Evolutionary conservation across 2,113 vertebrate genomes (phyloP).

Genomic region (Toxotes chatareus): DNA sequence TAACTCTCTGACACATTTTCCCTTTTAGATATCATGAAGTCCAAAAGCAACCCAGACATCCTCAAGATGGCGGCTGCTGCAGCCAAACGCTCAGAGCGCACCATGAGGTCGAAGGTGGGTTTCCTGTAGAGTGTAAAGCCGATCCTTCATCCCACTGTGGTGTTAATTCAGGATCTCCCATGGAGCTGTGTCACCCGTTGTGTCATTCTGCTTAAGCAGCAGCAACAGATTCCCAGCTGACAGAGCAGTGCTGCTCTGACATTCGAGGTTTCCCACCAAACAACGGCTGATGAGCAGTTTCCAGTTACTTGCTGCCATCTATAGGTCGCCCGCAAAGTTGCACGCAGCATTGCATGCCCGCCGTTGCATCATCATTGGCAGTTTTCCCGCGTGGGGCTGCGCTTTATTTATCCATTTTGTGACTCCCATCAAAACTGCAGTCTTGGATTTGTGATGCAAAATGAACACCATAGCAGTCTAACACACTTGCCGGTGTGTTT

Average conservation of each 20-base stretch:
- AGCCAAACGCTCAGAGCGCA: conserved; percentile 86
- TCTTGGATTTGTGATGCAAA: conserved; percentile 53
- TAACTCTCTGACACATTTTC: background rate
- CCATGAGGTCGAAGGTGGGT: conserved; percentile 87
- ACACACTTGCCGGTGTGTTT: conserved; percentile 75
- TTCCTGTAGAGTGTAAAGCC: background rate
- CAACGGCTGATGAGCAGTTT: background rate
- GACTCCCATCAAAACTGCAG: conserved; percentile 37
- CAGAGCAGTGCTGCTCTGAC: background rate
- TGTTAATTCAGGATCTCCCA: background rate
- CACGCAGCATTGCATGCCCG: conserved; percentile 36
- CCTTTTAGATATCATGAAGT: conserved; percentile 87
- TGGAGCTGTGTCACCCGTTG: background rate
- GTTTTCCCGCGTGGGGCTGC: conserved; percentile 4
- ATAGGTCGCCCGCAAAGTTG: conserved; percentile 47
- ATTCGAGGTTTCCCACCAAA: background rate
- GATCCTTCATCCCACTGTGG: background rate
- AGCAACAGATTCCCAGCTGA: background rate
- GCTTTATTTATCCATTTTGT: conserved; percentile 9
- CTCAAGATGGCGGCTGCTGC: conserved; percentile 88
- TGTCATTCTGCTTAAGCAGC: conserved; percentile 1
- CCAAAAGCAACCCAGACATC: conserved; percentile 89
- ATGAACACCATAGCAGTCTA: conserved; percentile 58
- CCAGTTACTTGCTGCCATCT: conserved; percentile 68
- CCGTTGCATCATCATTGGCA: background rate